These are phyloP conservation scores for Pandion haliaetus DNA, from an alignment of 2,113 vertebrate genomes.

Conservation along the genomic window DNA sequence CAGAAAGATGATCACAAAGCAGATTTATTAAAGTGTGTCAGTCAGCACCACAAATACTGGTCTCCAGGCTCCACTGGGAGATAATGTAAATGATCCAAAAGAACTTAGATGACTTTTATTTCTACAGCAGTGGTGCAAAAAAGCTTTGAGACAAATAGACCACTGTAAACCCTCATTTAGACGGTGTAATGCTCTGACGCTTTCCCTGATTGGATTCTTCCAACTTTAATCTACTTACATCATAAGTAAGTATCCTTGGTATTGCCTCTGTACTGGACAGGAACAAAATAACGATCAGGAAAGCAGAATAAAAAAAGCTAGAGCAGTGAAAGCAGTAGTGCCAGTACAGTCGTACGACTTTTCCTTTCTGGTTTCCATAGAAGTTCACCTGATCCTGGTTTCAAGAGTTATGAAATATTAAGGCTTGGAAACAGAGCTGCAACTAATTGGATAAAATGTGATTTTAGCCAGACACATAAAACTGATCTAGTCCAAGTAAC, in stretches of 20 bases:
- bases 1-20: not conserved
- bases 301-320: not conserved
- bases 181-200: not conserved
- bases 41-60: not conserved
- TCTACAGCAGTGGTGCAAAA: not conserved
- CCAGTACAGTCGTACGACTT: not conserved
- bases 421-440: not conserved
- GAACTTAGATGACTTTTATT: not conserved
- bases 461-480: not conserved
- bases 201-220: not conserved
- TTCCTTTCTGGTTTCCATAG: not conserved
- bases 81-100: slow-evolving; percentile 7
- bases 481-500: not conserved
- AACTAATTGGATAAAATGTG: not conserved
- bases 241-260: not conserved
- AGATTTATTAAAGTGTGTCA: not conserved
- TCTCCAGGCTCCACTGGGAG: not conserved
- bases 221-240: not conserved
- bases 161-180: not conserved
- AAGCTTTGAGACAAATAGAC: not conserved
- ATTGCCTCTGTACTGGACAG: not conserved
- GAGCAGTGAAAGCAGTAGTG: not conserved
- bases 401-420: not conserved
- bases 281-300: not conserved
- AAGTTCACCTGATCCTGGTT: not conserved